phyloP scores from a whole-genome alignment of 2,888 invertebrate genomes.

The Helleia helle region DNA sequence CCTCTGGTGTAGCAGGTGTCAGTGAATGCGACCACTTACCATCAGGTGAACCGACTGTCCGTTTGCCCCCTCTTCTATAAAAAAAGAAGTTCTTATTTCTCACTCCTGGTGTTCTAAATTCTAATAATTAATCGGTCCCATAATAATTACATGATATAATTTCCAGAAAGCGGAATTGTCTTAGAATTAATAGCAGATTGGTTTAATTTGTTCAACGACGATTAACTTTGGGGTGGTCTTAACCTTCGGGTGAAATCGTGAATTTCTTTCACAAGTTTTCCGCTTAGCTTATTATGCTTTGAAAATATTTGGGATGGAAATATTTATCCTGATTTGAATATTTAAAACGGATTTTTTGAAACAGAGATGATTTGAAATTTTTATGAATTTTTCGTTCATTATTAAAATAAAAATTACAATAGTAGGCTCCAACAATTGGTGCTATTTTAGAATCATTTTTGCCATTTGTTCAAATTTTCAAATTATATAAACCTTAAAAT shows the following conservation, averaged over 20 bases:
- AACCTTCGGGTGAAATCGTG: background rate
- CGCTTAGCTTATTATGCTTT: background rate
- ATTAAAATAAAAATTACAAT: no score
- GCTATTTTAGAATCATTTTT: no score
- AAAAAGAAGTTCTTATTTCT: no score
- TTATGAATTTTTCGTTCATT: background rate
- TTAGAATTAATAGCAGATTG: constrained; percentile 7
- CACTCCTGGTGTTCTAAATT: background rate
- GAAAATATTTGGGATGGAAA: background rate
- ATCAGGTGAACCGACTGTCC: no score
- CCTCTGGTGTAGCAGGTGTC: no score
- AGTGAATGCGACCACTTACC: no score
- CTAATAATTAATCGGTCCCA: background rate
- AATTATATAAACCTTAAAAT: no score
- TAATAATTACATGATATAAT: constrained; percentile 4
- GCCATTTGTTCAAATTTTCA: no score
- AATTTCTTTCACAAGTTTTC: constrained; percentile 3
- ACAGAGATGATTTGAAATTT: background rate
- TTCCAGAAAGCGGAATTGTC: constrained; percentile 5
- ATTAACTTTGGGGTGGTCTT: background rate
- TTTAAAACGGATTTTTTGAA: background rate
- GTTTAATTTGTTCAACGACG: constrained; percentile 5
- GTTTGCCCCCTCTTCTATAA: no score
- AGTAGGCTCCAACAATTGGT: no score
- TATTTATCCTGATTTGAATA: background rate